Base-by-base conservation (phyloP, 2,888 invertebrate genomes). In the Patella pellucida region DNA sequence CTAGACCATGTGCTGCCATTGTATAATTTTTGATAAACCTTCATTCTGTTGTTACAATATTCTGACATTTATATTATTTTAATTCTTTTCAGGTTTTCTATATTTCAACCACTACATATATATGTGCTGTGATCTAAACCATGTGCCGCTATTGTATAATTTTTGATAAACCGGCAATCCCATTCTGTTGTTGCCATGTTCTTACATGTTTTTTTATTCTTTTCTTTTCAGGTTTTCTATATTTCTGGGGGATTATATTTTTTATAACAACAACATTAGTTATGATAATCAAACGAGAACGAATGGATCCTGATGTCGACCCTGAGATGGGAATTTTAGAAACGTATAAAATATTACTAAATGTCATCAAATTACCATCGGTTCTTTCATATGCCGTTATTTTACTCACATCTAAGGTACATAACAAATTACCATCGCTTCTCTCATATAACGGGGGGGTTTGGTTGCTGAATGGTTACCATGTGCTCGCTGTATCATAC, bases 181-280 rank as follows among this genome's bases (percentile, higher is more conserved):
- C 31, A 41, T 41, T 41, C 31, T 41, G 5, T 41, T 41, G 31
- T 41, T 41, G 31, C 31, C 1, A 9, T 41, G 7, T 41, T 41
- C 41, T 41, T 41, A 9, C 9, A 41, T 41, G 23, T 54, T 7
- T 72, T 69, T 15, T 76, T 75, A 75, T 82, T 74, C 78, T 74
- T 89, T 82, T 74, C 78, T 74, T 89, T 89, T 73, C 92, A 93
- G 96, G 96, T 83, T 99, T 98, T 91, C 93, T 99, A 19, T 94
- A 95, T 89, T 97, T 98, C 90, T 99, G 99, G 98, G 97, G 97
- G 7, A 93, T 96, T 91, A 93, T 96, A 2, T 99, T 99, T 90
- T 93, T 99, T 72, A 89, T 95, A 1, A 95, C 96, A 1, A 99
- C 99, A 0, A 96, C 97, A 0, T 88, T 98, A 3, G 95, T 99